These are phyloP conservation scores for Morus bassanus DNA, from an alignment of 2,797 vertebrate species.

Conservation along the genomic window DNA sequence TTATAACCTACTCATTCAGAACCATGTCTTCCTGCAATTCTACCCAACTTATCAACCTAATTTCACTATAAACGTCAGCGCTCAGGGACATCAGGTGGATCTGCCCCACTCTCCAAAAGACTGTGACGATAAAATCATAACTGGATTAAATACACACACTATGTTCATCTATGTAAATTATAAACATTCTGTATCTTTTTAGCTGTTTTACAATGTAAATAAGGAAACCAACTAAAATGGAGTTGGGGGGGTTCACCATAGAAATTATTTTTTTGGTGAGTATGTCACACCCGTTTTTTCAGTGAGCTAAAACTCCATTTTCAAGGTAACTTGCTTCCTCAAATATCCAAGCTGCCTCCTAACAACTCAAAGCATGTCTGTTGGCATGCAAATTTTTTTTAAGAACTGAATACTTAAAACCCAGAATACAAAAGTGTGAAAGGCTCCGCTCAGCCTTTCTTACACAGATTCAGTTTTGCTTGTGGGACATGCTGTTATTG, in stretches of 20 bases:
- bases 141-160: not conserved
- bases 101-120: not conserved
- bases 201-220: not conserved
- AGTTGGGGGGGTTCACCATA: not conserved
- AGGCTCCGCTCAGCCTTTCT: not conserved
- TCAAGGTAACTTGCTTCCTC: not conserved
- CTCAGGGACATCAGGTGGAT: not conserved
- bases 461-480: not conserved
- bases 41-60: not conserved
- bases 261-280: not conserved
- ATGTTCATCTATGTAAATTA: not conserved
- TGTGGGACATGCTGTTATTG: not conserved
- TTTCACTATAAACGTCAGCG: not conserved
- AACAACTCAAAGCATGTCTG: not conserved
- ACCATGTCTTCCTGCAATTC: not conserved
- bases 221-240: not conserved
- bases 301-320: not conserved
- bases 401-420: not conserved
- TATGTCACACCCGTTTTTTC: not conserved
- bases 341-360: not conserved
- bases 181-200: not conserved
- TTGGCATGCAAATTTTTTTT: not conserved
- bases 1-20: not conserved
- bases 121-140: not conserved
- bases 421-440: not conserved